These are phyloP conservation scores for Bostrychus sinensis DNA, from an alignment of 2,113 vertebrate species.

Conservation along the genomic window DNA sequence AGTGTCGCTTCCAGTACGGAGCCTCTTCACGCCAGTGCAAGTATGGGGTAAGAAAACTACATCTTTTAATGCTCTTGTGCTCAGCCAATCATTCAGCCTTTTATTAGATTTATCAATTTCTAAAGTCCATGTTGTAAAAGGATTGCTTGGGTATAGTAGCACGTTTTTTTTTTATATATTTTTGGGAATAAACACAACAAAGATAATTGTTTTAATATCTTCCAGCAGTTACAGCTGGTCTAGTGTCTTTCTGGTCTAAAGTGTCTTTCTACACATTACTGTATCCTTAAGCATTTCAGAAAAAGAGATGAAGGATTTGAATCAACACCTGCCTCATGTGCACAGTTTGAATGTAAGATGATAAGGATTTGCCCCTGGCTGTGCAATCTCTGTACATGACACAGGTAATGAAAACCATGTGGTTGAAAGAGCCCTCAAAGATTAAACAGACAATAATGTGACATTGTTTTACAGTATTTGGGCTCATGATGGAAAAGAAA, in stretches of 20 bases:
- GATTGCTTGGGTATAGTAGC: too few relatives aligned
- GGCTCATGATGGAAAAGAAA: slow-evolving; percentile 30
- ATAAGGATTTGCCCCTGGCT: slow-evolving; percentile 23
- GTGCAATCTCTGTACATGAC: slow-evolving; percentile 38
- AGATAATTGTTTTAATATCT: slow-evolving; percentile 24
- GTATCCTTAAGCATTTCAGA: slow-evolving; percentile 14
- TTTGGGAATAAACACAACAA: neutral
- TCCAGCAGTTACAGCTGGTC: neutral
- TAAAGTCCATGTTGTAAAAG: neutral
- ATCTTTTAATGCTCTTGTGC: slow-evolving; percentile 25
- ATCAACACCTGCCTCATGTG: slow-evolving; percentile 26
- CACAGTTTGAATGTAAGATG: slow-evolving; percentile 35
- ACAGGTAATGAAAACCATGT: slow-evolving; percentile 25
- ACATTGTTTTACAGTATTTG: slow-evolving; percentile 62
- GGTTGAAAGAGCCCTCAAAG: slow-evolving; percentile 36
- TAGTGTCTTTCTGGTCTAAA: neutral
- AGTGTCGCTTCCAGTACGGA: slow-evolving; percentile 98
- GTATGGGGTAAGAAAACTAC: slow-evolving; percentile 97
- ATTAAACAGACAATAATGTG: slow-evolving; percentile 48
- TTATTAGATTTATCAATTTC: neutral
- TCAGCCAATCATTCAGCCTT: neutral
- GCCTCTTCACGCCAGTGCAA: slow-evolving; percentile 97
- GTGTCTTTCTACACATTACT: slow-evolving; percentile 20
- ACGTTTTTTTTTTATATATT: slow-evolving; percentile 16
- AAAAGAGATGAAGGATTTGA: slow-evolving; percentile 22